These are phyloP conservation scores for Tiaroga cobitis DNA, from an alignment of 2,797 vertebrate genomes.

Conservation along the genomic window DNA sequence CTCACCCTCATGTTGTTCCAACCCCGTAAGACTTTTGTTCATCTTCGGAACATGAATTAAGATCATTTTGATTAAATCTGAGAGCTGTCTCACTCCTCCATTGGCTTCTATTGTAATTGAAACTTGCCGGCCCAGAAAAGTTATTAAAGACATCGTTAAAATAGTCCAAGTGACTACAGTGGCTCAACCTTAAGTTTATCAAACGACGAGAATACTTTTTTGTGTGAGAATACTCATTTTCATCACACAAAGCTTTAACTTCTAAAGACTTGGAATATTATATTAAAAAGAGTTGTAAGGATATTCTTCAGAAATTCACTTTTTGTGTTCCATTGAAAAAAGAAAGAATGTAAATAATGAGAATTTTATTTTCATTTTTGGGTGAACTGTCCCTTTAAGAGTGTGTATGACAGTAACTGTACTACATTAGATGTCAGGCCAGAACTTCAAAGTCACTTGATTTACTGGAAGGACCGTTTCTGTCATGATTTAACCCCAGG, in stretches of 20 bases:
- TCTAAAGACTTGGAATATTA: neutral
- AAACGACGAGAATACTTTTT: too few relatives aligned
- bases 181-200: too few relatives aligned
- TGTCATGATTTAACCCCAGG: conserved; percentile 49
- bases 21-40: too few relatives aligned
- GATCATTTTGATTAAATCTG: too few relatives aligned
- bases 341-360: neutral
- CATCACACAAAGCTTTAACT: neutral
- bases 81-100: too few relatives aligned
- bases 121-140: too few relatives aligned
- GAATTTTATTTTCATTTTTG: neutral
- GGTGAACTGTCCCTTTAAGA: neutral
- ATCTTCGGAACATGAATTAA: too few relatives aligned
- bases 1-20: too few relatives aligned
- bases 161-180: too few relatives aligned
- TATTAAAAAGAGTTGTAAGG: neutral
- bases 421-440: conserved; percentile 45
- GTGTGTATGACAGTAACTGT: neutral
- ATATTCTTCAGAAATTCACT: neutral
- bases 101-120: too few relatives aligned
- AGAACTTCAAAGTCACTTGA: conserved; percentile 69
- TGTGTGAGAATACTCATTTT: neutral
- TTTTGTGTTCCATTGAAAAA: neutral
- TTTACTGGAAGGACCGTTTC: conserved; percentile 60
- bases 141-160: too few relatives aligned